These are phyloP conservation scores for Lochmaea crataegi DNA, from an alignment of 2,888 invertebrate species.

Conservation along the genomic window DNA sequence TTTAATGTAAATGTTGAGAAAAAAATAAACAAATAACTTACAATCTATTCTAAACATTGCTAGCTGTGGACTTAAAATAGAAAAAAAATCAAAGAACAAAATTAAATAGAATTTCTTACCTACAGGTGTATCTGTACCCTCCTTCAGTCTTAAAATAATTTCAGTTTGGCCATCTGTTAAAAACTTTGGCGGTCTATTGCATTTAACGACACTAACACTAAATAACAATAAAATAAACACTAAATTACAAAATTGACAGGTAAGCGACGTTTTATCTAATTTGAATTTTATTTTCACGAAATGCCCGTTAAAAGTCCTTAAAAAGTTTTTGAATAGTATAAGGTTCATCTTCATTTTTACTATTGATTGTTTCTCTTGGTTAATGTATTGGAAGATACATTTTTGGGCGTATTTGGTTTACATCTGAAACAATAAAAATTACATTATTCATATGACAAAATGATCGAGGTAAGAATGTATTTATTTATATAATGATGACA, in stretches of 20 bases:
- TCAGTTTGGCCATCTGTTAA: conserved; percentile 89
- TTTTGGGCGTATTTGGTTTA: background rate
- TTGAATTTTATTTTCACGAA: conserved; percentile 58
- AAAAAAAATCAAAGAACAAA: too few relatives aligned
- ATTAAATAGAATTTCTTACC: conserved; percentile 71
- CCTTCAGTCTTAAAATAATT: conserved; percentile 89
- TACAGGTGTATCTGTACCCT: conserved; percentile 86
- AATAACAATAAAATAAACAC: conserved; percentile 47
- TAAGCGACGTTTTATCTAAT: conserved; percentile 29
- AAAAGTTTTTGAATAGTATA: conserved; percentile 46
- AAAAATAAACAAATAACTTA: too few relatives aligned
- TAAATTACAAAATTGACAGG: conserved; percentile 39
- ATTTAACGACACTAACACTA: conserved; percentile 54
- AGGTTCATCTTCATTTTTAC: conserved; percentile 32
- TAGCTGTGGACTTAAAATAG: too few relatives aligned
- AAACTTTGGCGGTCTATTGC: conserved; percentile 88
- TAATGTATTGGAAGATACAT: background rate
- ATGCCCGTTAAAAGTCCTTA: conserved; percentile 54
- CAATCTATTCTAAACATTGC: too few relatives aligned
- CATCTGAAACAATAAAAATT: background rate
- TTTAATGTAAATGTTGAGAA: too few relatives aligned
- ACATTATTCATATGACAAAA: background rate
- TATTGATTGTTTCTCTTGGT: background rate
- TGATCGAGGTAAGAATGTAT: background rate
- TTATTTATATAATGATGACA: too few relatives aligned